Evolutionary conservation across 2,797 vertebrate genomes (phyloP), one percentile per base, ranked within the genome.

Genomic region (Dermochelys coriacea): DNA sequence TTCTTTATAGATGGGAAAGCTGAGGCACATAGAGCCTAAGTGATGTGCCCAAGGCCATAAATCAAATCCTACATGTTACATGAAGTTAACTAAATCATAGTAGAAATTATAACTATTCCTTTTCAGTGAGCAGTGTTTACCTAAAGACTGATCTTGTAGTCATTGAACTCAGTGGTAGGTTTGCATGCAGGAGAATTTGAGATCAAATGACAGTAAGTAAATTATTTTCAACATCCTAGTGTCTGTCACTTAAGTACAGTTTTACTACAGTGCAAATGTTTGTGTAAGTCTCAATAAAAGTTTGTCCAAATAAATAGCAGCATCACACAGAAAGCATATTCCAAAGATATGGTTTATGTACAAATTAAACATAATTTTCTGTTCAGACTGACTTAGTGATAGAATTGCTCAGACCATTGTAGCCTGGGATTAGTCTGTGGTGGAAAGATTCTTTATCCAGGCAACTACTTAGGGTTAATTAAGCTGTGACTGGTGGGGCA

Each of bases 301-400:
- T 10, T 10, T 88, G 5, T 57, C 85, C 16, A 84, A 85, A 84
- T 80, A 61, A 91, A 74, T 90, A 1, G 2, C 29, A 85, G 14
- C 57, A 85, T 4, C 7, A 47, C 25, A 41, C 45, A 45, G 0
- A 8, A 94, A 89, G 4, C 25, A 57, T 27, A 25, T 57, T 57
- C 55, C 25, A 27, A 27, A 57, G 4, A 57, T 21, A 51, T 3
- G 8, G 57, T 71, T 12, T 88, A 85, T 50, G 86, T 91, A 74
- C 84, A 84, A 92, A 93, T 49, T 31, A 31, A 90, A 77, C 6
- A 57, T 29, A n/a, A 86, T 78, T 85, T 92, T 74, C 64, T 94
- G 54, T 25, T 68, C 41, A 87, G 54, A 25, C 51, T 91, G 71
- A 10, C 10, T 77, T 49, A 94, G 80, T 50, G 5, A 1, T 25